These are phyloP conservation scores for Pholis gunnellus DNA, from an alignment of 2,113 vertebrate species.

Conservation along the genomic window DNA sequence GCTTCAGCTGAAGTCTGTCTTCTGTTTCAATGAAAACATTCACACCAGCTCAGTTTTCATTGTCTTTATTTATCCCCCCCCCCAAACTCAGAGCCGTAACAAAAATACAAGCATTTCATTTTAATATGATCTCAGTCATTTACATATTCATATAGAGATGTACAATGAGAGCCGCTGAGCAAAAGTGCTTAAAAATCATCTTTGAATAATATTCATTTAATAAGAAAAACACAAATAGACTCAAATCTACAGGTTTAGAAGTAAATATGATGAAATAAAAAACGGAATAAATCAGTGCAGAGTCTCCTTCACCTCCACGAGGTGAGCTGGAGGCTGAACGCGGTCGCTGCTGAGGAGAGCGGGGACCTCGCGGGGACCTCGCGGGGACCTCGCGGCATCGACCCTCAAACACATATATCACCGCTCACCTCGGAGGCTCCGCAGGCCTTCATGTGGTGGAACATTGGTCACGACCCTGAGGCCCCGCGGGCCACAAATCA, in stretches of 20 bases:
- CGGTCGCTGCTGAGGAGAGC: too few species aligned
- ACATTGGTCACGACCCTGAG: conserved; percentile 39
- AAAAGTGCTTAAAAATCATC: conserved; percentile 80
- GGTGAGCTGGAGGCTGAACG: conserved; percentile 7
- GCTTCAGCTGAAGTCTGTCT: neutral
- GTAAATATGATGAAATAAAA: conserved; percentile 1
- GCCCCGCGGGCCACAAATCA: conserved; percentile 10
- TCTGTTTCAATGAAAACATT: neutral
- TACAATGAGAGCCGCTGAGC: conserved; percentile 70
- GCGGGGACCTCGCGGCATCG: conserved; percentile 16
- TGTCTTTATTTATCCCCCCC: conserved; percentile 61
- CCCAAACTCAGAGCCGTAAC: conserved; percentile 60
- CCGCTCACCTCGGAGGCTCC: neutral
- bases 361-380: too few species aligned
- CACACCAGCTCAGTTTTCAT: conserved; percentile 26
- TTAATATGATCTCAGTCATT: conserved; percentile 71
- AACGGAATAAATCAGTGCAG: conserved; percentile 22
- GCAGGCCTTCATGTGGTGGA: conserved; percentile 28
- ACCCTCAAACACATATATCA: conserved; percentile 17
- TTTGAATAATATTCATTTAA: conserved; percentile 64
- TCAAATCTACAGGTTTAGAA: conserved; percentile 7
- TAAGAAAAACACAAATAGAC: conserved; percentile 16
- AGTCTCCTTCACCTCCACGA: conserved; percentile 15
- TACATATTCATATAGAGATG: conserved; percentile 77
- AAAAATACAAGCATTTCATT: conserved; percentile 73